Evolutionary conservation across 2,888 invertebrate genomes (phyloP).

Genomic region (Volucella inflata): DNA sequence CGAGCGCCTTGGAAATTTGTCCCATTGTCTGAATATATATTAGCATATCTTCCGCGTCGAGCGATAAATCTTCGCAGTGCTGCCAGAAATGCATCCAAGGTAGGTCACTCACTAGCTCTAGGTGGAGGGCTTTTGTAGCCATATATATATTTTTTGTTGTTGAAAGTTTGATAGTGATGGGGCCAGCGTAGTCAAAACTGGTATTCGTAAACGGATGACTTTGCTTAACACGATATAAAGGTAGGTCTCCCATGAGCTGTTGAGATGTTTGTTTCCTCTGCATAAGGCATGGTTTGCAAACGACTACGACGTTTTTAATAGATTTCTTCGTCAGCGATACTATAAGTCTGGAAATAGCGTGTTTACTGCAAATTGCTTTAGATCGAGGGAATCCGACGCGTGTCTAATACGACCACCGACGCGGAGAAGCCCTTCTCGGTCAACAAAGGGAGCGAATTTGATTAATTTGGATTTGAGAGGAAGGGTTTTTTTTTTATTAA

Average conservation of each 20-base stretch:
- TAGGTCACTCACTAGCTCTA: slow-evolving; percentile 52
- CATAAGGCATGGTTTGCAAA: too few relatives aligned
- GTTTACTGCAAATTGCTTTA: too few relatives aligned
- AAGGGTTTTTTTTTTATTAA: too few relatives aligned
- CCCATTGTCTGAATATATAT: slow-evolving; percentile 65
- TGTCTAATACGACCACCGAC: too few relatives aligned
- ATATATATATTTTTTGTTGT: slow-evolving; percentile 49
- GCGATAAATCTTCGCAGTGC: slow-evolving; percentile 58
- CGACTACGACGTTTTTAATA: slow-evolving; percentile 47
- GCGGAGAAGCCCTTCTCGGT: too few relatives aligned
- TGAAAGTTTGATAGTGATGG: slow-evolving; percentile 27
- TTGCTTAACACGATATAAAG: slow-evolving; percentile 1
- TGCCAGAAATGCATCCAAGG: slow-evolving; percentile 61
- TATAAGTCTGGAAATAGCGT: too few relatives aligned
- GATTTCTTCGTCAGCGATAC: too few relatives aligned
- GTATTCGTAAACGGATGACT: not conserved
- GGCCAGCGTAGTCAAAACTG: slow-evolving; percentile 30
- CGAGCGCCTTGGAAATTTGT: slow-evolving; percentile 67
- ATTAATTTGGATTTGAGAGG: too few relatives aligned
- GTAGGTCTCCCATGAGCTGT: slow-evolving; percentile 48
- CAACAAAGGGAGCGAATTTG: too few relatives aligned
- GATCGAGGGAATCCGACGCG: too few relatives aligned
- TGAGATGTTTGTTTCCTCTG: slow-evolving; percentile 30
- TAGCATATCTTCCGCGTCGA: slow-evolving; percentile 47
- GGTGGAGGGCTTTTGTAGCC: slow-evolving; percentile 40